These are phyloP conservation scores for Ectemnius cavifrons DNA, from an alignment of 2,888 invertebrate species.

Conservation along the genomic window DNA sequence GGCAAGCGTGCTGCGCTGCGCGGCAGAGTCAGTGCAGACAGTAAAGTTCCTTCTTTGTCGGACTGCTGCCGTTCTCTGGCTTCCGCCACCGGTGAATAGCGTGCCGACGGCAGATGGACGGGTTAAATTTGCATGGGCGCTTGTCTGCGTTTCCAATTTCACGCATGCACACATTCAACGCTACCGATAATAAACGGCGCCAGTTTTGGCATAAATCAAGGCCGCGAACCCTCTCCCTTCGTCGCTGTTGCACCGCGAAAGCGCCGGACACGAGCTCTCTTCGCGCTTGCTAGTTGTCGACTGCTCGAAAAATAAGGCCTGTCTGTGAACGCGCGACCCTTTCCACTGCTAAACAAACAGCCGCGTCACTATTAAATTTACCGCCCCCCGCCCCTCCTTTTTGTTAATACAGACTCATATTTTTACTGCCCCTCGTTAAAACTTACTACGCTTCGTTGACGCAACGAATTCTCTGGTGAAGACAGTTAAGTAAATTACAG, in stretches of 20 bases:
- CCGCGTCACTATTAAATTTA: too few species aligned
- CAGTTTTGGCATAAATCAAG: slow-evolving; percentile 75
- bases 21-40: slow-evolving; percentile 34
- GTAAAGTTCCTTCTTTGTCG: slow-evolving; percentile 68
- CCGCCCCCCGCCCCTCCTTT: too few species aligned
- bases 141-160: slow-evolving; percentile 76
- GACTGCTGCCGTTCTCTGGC: slow-evolving; percentile 1
- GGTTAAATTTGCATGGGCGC: slow-evolving; percentile 75
- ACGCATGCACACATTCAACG: slow-evolving; percentile 73
- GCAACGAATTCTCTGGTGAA: too few species aligned
- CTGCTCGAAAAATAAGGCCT: too few species aligned
- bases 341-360: too few species aligned
- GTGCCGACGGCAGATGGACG: slow-evolving; percentile 64
- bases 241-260: too few species aligned
- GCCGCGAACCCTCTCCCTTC: slow-evolving; percentile 53
- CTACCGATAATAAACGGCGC: slow-evolving; percentile 69
- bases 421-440: too few species aligned
- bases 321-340: too few species aligned
- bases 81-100: slow-evolving; percentile 53
- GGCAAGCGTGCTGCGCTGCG: background rate
- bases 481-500: too few species aligned
- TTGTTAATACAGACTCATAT: too few species aligned
- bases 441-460: too few species aligned
- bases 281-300: background rate
- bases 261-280: background rate